Evolutionary conservation across 2,888 invertebrate genomes (phyloP), one percentile per base, ranked within the genome.

Genomic region (Pachycephus smyrnensis): DNA sequence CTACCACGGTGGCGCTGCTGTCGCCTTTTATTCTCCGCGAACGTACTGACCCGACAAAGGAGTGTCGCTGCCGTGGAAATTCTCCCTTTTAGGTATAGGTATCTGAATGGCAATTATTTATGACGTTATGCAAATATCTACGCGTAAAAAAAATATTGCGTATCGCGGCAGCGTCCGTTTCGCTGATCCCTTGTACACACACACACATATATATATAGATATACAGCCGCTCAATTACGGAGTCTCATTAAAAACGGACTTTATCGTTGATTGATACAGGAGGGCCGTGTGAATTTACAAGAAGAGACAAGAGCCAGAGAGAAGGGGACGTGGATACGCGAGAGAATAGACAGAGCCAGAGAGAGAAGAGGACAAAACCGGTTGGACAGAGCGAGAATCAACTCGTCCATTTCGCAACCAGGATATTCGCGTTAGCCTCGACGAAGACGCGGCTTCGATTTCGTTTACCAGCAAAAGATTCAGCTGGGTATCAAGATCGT

Each of bases 161-260:
- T 79, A 85, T 77, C 84, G 80, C 78, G 83, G 80, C 81, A 86
- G 80, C 82, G 80, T 82, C 80, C 82, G 79, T 82, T 80, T 73
- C 73, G 78, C 69, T 77, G 76, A 76, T 32, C 11, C 15, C 68
- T 32, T 30, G 1, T 30, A n/a, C 69, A 15, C 12, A 12, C 4
- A 4, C 12, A 12, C 12, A 4, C 12, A 4, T 12, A 12, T 37
- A 11, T 35, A 0, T 35, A 15, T 40, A 6, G n/a, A n/a, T n/a
- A n/a, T 4, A 15, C 15, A 6, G 40, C 6, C 77, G 82, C 78
- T 80, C 79, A 80, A 82, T 85, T 83, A 76, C 77, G 75, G 80
- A 37, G 73, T 80, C 75, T 79, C 80, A 77, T 79, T 80, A 77
- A 78, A 73, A 76, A 68, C 40, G 77, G 73, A 77, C 75, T 77